These are phyloP conservation scores for Solea senegalensis DNA, from an alignment of 2,113 vertebrate genomes.

Conservation along the genomic window DNA sequence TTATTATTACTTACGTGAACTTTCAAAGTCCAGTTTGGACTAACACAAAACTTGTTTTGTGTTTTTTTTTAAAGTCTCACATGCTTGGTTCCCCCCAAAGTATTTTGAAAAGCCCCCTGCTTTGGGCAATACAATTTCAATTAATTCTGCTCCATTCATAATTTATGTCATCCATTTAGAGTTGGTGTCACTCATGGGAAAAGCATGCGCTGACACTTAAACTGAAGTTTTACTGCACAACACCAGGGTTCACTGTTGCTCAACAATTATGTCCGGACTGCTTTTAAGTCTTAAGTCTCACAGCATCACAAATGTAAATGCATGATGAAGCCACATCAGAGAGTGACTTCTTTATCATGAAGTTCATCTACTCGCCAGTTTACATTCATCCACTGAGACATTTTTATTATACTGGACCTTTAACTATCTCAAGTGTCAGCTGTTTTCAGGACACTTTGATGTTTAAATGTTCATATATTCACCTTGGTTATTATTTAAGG, in stretches of 20 bases:
- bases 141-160: background rate
- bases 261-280: constrained; percentile 10
- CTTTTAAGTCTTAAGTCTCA: constrained; percentile 12
- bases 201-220: constrained; percentile 3
- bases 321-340: background rate
- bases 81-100: no score
- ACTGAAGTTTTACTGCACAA: constrained; percentile 9
- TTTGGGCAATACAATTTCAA: background rate
- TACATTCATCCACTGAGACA: background rate
- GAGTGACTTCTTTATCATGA: background rate
- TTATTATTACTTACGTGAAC: no score
- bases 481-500: background rate
- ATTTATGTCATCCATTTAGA: background rate
- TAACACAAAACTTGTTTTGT: no score
- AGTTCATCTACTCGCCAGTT: background rate
- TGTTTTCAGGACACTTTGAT: background rate
- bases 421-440: background rate
- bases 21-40: no score
- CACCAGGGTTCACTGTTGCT: constrained; percentile 73
- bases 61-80: no score
- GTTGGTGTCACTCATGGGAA: background rate
- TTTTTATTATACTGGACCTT: background rate
- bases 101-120: background rate
- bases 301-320: constrained; percentile 19
- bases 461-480: no score